A percentile compares a stretch with the other conserved stretches of the same genome.
These are phyloP conservation scores for Cyrtodaria siliqua DNA, from an alignment of 2,888 invertebrate genomes.

Conservation along the genomic window DNA sequence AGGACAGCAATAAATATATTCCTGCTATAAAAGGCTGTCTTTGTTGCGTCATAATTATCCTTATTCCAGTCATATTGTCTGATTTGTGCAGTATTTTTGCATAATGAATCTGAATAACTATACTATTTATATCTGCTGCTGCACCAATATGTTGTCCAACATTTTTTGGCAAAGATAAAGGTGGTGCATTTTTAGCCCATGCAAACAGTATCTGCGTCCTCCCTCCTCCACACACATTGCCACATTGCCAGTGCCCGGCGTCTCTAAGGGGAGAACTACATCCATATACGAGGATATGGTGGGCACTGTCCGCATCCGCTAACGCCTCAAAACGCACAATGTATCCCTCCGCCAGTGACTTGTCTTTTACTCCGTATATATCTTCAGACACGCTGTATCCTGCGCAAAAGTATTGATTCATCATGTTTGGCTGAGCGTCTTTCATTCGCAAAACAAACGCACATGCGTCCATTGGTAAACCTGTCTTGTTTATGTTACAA, in stretches of 20 bases:
- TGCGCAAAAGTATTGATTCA: constrained; percentile 94
- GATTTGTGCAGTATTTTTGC: constrained; percentile 85
- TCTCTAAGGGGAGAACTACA: no score
- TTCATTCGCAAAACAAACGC: constrained; percentile 67
- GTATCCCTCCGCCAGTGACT: constrained; percentile 89
- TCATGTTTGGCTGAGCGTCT: constrained; percentile 64
- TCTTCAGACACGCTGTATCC: constrained; percentile 91
- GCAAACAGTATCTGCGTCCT: constrained; percentile 88
- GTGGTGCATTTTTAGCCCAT: constrained; percentile 89
- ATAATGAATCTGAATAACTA: constrained; percentile 98
- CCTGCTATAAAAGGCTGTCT: constrained; percentile 79
- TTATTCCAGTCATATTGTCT: constrained; percentile 71
- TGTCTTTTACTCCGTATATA: constrained; percentile 6
- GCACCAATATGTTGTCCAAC: constrained; percentile 94
- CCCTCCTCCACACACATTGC: constrained; percentile 90
- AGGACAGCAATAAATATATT: constrained; percentile 75
- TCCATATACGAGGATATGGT: constrained; percentile 88
- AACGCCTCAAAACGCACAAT: constrained; percentile 91
- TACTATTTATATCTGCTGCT: constrained; percentile 93
- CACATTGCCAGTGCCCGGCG: constrained; percentile 97
- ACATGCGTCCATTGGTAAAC: constrained; percentile 44
- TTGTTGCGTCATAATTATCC: constrained; percentile 59
- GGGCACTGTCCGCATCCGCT: constrained; percentile 87
- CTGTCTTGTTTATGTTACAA: constrained; percentile 18
- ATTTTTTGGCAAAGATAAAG: constrained; percentile 87